phyloP scores from a whole-genome alignment of 2,113 vertebrate species.

The Lamprotornis superbus region DNA sequence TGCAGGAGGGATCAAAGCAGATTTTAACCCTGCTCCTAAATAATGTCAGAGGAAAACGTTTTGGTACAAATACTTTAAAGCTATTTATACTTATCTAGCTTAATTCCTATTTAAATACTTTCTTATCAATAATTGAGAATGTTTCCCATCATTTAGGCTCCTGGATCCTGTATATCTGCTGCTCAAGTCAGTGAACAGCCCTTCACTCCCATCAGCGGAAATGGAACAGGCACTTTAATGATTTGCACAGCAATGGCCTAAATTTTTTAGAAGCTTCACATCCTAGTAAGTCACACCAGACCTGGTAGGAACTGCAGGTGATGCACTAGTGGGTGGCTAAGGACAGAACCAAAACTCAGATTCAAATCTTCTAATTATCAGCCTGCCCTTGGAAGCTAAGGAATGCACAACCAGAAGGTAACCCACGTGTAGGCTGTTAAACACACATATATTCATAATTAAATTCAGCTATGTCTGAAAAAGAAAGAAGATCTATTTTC shows the following conservation, averaged over 20 bases:
- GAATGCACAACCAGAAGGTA: not conserved
- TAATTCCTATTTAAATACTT: not conserved
- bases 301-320: not conserved
- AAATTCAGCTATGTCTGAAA: not conserved
- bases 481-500: not conserved
- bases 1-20: not conserved
- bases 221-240: not conserved
- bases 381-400: not conserved
- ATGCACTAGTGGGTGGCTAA: not conserved
- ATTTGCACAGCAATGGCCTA: not conserved
- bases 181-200: not conserved
- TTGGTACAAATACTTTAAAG: not conserved
- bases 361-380: not conserved
- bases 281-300: not conserved
- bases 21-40: not conserved
- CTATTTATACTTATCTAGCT: not conserved
- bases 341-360: slow-evolving; percentile 19
- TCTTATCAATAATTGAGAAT: not conserved
- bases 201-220: not conserved
- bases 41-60: not conserved
- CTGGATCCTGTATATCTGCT: not conserved
- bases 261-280: not conserved
- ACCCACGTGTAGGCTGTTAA: not conserved
- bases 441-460: not conserved
- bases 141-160: not conserved